A percentile compares a stretch with the other conserved stretches of the same genome.
Evolutionary conservation across 64 coral and sea anemone genomes (phyloP).

Genomic region (Pocillopora verrucosa): DNA sequence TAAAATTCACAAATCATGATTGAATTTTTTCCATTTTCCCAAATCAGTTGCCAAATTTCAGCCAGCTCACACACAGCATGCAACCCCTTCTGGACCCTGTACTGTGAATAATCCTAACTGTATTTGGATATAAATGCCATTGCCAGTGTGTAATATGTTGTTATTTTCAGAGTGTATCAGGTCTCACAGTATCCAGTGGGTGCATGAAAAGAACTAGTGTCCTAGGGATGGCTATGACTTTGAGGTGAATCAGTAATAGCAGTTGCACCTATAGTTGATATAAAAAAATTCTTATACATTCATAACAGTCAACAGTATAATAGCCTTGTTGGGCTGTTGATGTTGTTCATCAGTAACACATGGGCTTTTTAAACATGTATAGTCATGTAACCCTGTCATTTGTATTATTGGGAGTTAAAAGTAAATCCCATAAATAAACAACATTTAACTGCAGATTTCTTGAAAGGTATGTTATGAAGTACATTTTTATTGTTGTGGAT

Average conservation of each 20-base stretch:
- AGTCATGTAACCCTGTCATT: background rate
- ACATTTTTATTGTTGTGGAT: background rate
- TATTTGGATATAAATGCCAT: background rate
- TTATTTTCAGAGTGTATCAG: slow-evolving; percentile 46
- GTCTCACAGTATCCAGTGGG: slow-evolving; percentile 46
- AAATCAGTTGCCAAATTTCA: background rate
- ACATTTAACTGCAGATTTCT: too few species aligned
- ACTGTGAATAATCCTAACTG: background rate
- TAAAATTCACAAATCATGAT: background rate
- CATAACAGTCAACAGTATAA: background rate
- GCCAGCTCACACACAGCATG: background rate
- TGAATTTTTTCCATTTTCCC: background rate
- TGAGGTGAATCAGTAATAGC: background rate
- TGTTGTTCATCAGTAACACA: background rate
- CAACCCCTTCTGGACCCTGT: background rate
- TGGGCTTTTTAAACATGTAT: background rate
- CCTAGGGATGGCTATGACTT: background rate
- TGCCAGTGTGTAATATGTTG: slow-evolving; percentile 6
- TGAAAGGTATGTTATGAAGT: too few species aligned
- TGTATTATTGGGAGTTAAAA: background rate
- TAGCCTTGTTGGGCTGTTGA: background rate
- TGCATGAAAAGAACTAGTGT: slow-evolving; percentile 32
- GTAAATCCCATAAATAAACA: background rate
- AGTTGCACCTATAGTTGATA: background rate
- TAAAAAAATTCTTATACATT: background rate